Base-by-base conservation (phyloP, 92 coral and sea anemone species). In the Palythoa grandis region DNA sequence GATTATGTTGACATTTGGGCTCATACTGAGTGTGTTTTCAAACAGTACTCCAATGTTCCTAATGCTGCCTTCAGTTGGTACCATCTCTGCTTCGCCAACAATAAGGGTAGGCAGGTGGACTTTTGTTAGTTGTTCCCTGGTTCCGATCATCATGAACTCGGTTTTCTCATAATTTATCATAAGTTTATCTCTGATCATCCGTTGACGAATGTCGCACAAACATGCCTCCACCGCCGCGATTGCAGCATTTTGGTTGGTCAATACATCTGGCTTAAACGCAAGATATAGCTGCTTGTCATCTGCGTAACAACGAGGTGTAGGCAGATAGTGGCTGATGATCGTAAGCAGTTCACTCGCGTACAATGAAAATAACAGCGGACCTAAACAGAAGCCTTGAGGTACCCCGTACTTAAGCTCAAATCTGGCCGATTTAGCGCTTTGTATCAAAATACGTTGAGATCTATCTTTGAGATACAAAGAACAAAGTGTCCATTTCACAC, bases 151-250 rank as follows among this genome's bases (percentile, higher is more conserved):
- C 72, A 67, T 14, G 25, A 5, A 67, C 37, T 67, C 37, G 37
- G 24, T 40, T 40, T 40, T 40, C 47, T 40, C 47, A 40, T 40
- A 2, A 40, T 40, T 40, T 40, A 40, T 2, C 29, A 67, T 5
- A 19, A 19, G 29, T 23, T 67, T 67, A 23, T 67, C 2, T 19
- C 7, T 23, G 24, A 67, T 67, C 1, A 67, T 5, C 72, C 7
- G 17, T 19, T 67, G 72, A 17, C 72, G 72, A 9, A 67, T 8
- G 37, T 77, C 65, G 63, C 48, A 13, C 20, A 77, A 50, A 35
- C 65, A 77, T 50, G 79, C 72, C 67, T 78, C 84, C 84, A 78
- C 52, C 16, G 66, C 84, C 35, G 72, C 72, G n/a, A 78, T 57
- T 16, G 84, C 84, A 52, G 35, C 50, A 39, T 78, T 35, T 78